A percentile compares a stretch with the other conserved stretches of the same genome.
Evolutionary conservation across 2,797 vertebrate genomes (phyloP).

Genomic region (Gymnocypris eckloni): DNA sequence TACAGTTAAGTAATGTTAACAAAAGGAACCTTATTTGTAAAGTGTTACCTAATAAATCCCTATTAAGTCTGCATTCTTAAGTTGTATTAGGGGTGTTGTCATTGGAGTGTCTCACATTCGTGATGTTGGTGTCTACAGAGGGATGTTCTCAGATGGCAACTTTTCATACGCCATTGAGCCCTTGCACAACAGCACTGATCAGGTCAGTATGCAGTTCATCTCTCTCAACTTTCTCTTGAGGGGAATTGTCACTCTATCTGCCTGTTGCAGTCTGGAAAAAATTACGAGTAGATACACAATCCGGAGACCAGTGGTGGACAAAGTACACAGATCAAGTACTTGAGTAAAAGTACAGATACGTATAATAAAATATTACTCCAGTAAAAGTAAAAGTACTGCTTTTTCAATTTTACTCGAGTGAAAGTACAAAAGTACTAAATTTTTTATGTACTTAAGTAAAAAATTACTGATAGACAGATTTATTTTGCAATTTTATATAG

Average conservation of each 20-base stretch:
- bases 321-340: no score
- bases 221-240: constrained; percentile 21
- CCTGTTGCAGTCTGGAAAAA: constrained; percentile 62
- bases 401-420: no score
- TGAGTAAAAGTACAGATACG: no score
- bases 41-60: background rate
- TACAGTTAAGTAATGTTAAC: background rate
- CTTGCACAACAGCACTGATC: constrained; percentile 53
- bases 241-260: constrained; percentile 63
- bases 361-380: no score
- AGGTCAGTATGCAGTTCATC: constrained; percentile 67
- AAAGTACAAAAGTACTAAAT: no score
- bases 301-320: background rate
- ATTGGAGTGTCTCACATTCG: constrained; percentile 31
- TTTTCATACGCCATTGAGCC: constrained; percentile 89
- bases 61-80: background rate
- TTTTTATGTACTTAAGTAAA: no score
- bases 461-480: no score
- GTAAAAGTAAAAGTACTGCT: no score
- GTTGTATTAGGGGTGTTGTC: background rate
- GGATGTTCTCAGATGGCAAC: constrained; percentile 90
- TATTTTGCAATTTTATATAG: no score
- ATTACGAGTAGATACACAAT: constrained; percentile 64
- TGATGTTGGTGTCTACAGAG: constrained; percentile 73
- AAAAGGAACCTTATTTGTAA: background rate